A percentile compares a stretch with the other conserved stretches of the same genome.
Evolutionary conservation across 2,888 invertebrate species (phyloP).

Genomic region (Eurois occulta): DNA sequence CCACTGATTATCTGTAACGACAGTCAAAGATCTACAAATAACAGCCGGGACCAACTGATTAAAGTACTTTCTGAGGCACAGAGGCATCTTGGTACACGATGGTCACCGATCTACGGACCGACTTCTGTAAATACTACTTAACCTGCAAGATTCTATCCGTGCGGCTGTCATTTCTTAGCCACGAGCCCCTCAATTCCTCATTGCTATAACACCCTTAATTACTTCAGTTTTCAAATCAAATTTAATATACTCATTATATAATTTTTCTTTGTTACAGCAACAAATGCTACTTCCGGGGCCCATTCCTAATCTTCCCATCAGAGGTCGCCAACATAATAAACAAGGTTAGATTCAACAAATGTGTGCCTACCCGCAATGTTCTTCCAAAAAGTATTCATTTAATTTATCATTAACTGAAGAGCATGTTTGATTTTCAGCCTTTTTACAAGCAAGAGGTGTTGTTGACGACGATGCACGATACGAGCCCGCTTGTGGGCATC

Average conservation of each 20-base stretch:
- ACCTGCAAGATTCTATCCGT: too few species aligned
- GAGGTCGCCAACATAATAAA: constrained; percentile 96
- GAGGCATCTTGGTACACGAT: too few species aligned
- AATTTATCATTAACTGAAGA: constrained; percentile 66
- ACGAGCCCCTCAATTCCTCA: too few species aligned
- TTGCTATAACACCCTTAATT: too few species aligned
- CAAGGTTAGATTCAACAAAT: constrained; percentile 81
- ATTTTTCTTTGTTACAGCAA: constrained; percentile 91
- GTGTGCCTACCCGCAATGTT: neutral
- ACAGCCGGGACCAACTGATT: too few species aligned
- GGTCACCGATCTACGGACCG: too few species aligned
- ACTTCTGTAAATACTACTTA: too few species aligned
- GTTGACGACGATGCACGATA: constrained; percentile 97
- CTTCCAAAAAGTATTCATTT: constrained; percentile 10
- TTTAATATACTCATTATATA: neutral
- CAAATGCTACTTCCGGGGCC: constrained; percentile 97
- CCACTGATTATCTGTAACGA: too few species aligned
- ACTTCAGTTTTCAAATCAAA: neutral
- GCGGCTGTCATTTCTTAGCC: too few species aligned
- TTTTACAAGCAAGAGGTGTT: constrained; percentile 99
- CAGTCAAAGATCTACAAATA: too few species aligned
- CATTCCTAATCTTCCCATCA: constrained; percentile 96
- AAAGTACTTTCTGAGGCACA: too few species aligned
- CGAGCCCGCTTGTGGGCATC: constrained; percentile 97
- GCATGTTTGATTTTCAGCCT: constrained; percentile 86